Conservation (phyloP, 2,113 vertebrate genomes). For the Fulica atra region DNA sequence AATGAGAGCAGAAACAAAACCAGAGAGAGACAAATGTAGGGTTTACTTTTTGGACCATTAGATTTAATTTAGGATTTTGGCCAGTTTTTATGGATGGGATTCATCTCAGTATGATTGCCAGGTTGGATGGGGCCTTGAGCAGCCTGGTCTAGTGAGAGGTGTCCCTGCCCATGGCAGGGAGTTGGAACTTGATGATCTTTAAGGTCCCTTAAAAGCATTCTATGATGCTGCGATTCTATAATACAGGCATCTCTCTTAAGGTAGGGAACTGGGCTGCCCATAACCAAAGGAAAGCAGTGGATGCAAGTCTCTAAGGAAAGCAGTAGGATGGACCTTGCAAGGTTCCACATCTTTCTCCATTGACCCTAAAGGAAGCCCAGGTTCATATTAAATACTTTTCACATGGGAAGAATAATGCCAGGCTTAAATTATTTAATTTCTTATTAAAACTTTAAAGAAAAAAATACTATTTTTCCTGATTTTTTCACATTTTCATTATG, state of each 20-base stretch:
- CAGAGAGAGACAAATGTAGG: neutral
- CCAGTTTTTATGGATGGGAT: neutral
- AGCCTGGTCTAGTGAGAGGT: too few relatives aligned
- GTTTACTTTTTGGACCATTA: neutral
- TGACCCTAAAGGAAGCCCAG: neutral
- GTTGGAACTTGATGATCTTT: too few relatives aligned
- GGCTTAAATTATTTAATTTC: neutral
- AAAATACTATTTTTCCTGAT: neutral
- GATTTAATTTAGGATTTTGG: neutral
- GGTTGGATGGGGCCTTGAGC: too few relatives aligned
- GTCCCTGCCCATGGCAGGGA: too few relatives aligned
- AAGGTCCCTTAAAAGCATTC: too few relatives aligned
- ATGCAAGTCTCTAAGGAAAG: neutral
- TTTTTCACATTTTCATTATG: neutral
- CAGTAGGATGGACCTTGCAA: neutral
- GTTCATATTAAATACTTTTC: neutral
- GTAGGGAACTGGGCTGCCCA: neutral
- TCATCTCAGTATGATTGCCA: neutral
- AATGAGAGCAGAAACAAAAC: neutral
- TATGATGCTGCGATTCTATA: too few relatives aligned
- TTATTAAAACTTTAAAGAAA: neutral
- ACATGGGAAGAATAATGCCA: neutral
- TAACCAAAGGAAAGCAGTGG: neutral
- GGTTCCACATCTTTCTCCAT: neutral
- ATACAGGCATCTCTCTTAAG: neutral